Conservation (phyloP, 2,888 invertebrate species). For the Stenichneumon culpator region DNA sequence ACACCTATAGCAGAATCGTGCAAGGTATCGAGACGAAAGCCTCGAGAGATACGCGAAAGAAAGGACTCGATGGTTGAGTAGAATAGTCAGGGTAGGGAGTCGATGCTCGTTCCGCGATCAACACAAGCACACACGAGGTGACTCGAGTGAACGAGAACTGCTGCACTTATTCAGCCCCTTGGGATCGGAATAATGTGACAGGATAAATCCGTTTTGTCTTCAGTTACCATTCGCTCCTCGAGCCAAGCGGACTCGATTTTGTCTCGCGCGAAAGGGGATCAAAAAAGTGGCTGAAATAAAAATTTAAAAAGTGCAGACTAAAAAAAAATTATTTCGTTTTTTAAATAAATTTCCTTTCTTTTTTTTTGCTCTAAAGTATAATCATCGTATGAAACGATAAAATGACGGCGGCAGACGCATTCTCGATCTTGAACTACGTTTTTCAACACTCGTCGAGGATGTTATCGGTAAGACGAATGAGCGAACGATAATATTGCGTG, state of each 20-base stretch:
- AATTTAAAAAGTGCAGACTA: neutral
- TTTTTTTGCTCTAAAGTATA: neutral
- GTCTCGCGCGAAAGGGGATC: neutral
- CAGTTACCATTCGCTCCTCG: slow-evolving; percentile 56
- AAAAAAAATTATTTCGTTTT: neutral
- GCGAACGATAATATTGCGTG: neutral
- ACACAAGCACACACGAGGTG: slow-evolving; percentile 28
- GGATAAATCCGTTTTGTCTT: slow-evolving; percentile 44
- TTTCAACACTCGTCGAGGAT: slow-evolving; percentile 82
- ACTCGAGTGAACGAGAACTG: slow-evolving; percentile 57
- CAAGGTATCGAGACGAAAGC: slow-evolving; percentile 36
- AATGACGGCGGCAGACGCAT: slow-evolving; percentile 72
- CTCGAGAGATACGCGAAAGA: slow-evolving; percentile 67
- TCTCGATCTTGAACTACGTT: slow-evolving; percentile 80
- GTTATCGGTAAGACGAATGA: slow-evolving; percentile 80
- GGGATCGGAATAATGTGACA: slow-evolving; percentile 47
- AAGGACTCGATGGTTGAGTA: slow-evolving; percentile 43
- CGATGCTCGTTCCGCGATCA: neutral
- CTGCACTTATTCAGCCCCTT: slow-evolving; percentile 55
- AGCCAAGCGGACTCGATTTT: slow-evolving; percentile 32
- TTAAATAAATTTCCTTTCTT: neutral
- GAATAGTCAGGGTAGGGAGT: slow-evolving; percentile 27
- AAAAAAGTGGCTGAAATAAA: neutral
- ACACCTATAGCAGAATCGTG: slow-evolving; percentile 42
- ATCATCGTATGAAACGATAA: slow-evolving; percentile 3